A percentile compares a stretch with the other conserved stretches of the same genome.
Conservation (phyloP, 2,113 vertebrate genomes). For the Laticauda colubrina region DNA sequence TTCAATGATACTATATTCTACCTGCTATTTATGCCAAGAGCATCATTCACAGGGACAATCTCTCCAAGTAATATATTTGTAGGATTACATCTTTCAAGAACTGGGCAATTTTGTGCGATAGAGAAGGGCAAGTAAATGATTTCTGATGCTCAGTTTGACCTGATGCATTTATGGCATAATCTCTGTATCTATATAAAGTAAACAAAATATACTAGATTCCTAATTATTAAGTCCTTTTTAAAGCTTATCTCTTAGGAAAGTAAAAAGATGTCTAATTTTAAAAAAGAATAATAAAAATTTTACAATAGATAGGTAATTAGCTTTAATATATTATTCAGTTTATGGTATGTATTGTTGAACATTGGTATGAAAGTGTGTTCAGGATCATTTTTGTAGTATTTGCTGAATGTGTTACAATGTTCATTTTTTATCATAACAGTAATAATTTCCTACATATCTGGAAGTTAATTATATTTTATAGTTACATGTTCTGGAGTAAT, state of each 20-base stretch:
- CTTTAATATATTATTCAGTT: background rate
- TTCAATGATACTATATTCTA: conserved; percentile 11
- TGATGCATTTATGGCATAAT: background rate
- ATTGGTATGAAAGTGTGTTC: background rate
- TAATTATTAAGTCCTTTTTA: conserved; percentile 24
- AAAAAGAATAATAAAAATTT: background rate
- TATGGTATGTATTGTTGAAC: background rate
- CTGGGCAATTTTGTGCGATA: background rate
- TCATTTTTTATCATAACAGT: background rate
- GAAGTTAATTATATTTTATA: background rate
- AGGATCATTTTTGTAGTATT: background rate
- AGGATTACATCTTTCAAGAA: background rate
- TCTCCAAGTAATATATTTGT: background rate
- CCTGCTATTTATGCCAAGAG: conserved; percentile 4
- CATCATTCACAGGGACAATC: conserved; percentile 13
- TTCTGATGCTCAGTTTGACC: background rate
- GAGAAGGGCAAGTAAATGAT: background rate
- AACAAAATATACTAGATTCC: background rate
- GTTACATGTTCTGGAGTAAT: background rate
- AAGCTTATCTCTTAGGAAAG: fast-evolving
- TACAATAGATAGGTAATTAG: background rate
- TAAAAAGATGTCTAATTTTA: background rate
- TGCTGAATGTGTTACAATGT: background rate
- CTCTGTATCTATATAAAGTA: background rate
- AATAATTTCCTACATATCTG: background rate